Base-by-base conservation (phyloP, 2,113 vertebrate genomes). In the Pelobates fuscus region DNA sequence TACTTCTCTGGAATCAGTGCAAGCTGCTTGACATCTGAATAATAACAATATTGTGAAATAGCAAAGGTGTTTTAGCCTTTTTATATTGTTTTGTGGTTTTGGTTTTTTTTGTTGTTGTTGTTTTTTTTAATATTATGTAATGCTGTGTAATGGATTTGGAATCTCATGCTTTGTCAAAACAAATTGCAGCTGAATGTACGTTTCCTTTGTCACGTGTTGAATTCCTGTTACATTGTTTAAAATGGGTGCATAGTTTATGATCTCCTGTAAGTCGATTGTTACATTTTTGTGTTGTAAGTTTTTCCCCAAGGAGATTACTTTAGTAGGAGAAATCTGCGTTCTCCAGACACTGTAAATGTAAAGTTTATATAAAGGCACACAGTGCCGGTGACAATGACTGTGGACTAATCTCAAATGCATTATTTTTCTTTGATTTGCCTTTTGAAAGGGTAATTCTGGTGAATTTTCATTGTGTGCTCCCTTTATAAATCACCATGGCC, bases 401-500 rank as follows among this genome's bases (percentile, higher is more conserved):
- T 84, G 83, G 86, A 87, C 87, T 60, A 27, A 81, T 75, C 81
- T 88, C 91, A 85, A 84, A 84, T 86, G 72, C 71, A 18, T 58
- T 62, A 79, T 80, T 87, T 88, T 87, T 78, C 81, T 85, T 82
- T 68, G 1, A 84, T 80, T 83, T 73, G 74, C 79, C 83, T 85
- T 74, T 91, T 91, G 88, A 88, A 86, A 88, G 86, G 87, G 88
- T 86, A 87, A 88, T 83, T 85, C 81, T 88, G 82, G 85, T 88
- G 74, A 89, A 88, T 89, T 89, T 83, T 79, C 82, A 23, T 77
- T 80, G 87, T 88, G 91, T 87, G 83, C 90, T 93, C 89, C 88
- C 83, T 88, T 87, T 81, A 86, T 89, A 89, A 91, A 89, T 92
- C 92, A 93, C 92, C 91, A 81, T 84, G 91, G 93, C 93, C 92